Evolutionary conservation across 1,140 invertebrate genomes (phyloP), one percentile per base, ranked within the genome.

Genomic region (Caerostris darwini): DNA sequence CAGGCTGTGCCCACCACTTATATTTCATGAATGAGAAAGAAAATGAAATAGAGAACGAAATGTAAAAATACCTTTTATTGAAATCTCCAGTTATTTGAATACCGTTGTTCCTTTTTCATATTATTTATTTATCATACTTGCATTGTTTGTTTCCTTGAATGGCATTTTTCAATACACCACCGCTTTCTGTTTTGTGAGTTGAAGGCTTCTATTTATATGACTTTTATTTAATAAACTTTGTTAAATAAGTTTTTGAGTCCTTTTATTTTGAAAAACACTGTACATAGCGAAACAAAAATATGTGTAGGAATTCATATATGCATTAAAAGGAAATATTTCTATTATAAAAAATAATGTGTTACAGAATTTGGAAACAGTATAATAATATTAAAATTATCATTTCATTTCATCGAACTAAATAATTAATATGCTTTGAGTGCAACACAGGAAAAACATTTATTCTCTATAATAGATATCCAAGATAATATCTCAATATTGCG

Each of bases 11-110:
- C 8, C 85, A 89, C n/a, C 86, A 88, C 54, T 34, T 94, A 17
- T 93, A 93, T 12, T 89, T 81, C 56, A 34, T 89, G 4, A 81
- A 86, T 57, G 69, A n/a, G 3, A 94, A 94, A 94, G 92, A 88
- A 82, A n/a, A 94, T 89, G 85, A 94, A 81, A 8, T 89, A 5
- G 85, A 94, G 56, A 92, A 17, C 10, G 17, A n/a, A 56, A 58
- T 71, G 17, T 90, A 57, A 77, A 50, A 77, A 5, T 7, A 8
- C n/a, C n/a, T 67, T 67, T 77, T 4, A 50, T 5, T 5, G 3
- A 58, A 6, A 3, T 69, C 2, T 91, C 17, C 17, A 82, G 61
- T 57, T 64, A 88, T 61, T 61, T 88, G 14, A 50, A 64, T 67
- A 7, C 34, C 77, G 50, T 82, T 91, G 90, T 91, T 91, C 90